Base-by-base conservation (phyloP, 2,113 vertebrate genomes). In the Bungarus multicinctus region DNA sequence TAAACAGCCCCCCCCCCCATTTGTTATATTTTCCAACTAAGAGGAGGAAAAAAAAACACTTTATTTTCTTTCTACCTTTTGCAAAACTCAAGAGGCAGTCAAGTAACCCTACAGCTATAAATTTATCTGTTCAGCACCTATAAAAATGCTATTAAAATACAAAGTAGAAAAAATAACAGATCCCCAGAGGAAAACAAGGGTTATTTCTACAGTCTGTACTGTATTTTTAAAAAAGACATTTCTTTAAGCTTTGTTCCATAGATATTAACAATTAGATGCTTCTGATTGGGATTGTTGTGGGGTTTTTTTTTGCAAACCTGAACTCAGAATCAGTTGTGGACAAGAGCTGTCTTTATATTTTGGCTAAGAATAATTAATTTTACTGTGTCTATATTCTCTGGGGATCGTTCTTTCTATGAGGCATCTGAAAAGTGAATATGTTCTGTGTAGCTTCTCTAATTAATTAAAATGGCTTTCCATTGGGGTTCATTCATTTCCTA, bases 221-320 rank as follows among this genome's bases (percentile, higher is more conserved):
- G n/a, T 92, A 92, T 92, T 94, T 89, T 93, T 95, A 93, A 25
- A 95, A 95, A 87, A 91, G 57, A 89, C 87, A 43, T 94, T 95
- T 93, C 89, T 95, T 94, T 93, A 96, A 93, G 54, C 22, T 93
- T 27, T 93, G 4, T 85, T 95, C 94, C 53, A 87, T 47, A 91
- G 47, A 52, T 95, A 43, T 95, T 94, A 95, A 95, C 91, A 90
- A 50, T 14, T 18, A 14, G 0, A 91, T 94, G 95, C 91, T 95
- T 69, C 10, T 90, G 25, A 85, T 7, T 88, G 86, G 86, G 85
- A 89, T 39, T 86, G 90, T n/a, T n/a, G n/a, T n/a, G n/a, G n/a
- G n/a, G n/a, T 95, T 95, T 95, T 47, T 74, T 57, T 89, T 60
- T 60, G 3, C 25, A 60, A 58, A 94, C 89, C 45, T 88, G 52